A percentile compares a stretch with the other conserved stretches of the same genome.
Conservation (phyloP, 2,113 vertebrate species). For the Lagopus muta region DNA sequence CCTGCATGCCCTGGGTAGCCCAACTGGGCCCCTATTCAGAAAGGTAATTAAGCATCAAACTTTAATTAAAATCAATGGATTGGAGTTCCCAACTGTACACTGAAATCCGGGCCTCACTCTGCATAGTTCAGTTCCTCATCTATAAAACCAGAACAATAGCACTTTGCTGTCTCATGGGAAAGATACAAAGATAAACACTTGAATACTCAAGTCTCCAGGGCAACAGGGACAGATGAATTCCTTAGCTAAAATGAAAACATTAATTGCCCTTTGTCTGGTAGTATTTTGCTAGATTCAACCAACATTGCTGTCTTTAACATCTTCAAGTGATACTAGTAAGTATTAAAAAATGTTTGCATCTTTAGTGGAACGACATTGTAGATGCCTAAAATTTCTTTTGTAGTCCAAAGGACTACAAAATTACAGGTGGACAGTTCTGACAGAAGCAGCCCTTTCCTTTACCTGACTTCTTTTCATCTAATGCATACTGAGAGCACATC, state of each 20-base stretch:
- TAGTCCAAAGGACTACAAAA: background rate
- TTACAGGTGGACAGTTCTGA: background rate
- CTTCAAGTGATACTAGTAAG: background rate
- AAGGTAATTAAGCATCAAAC: background rate
- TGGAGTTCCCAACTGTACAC: background rate
- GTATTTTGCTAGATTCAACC: background rate
- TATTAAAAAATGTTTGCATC: background rate
- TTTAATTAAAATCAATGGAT: background rate
- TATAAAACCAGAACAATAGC: background rate
- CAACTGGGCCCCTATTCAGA: background rate
- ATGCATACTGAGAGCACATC: slow-evolving; percentile 8
- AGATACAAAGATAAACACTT: background rate
- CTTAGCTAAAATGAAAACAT: background rate
- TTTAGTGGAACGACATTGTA: background rate
- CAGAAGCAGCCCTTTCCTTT: background rate
- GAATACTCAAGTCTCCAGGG: background rate
- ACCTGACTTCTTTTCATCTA: slow-evolving; percentile 15
- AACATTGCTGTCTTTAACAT: background rate
- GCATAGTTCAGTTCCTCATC: background rate
- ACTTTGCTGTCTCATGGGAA: background rate
- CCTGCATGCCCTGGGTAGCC: background rate
- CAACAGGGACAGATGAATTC: background rate
- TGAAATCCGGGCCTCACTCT: background rate
- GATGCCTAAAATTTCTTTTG: background rate
- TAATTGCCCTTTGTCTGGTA: background rate